Evolutionary conservation across 2,797 vertebrate genomes (phyloP).

Genomic region (Ctenopoma kingsleyae): DNA sequence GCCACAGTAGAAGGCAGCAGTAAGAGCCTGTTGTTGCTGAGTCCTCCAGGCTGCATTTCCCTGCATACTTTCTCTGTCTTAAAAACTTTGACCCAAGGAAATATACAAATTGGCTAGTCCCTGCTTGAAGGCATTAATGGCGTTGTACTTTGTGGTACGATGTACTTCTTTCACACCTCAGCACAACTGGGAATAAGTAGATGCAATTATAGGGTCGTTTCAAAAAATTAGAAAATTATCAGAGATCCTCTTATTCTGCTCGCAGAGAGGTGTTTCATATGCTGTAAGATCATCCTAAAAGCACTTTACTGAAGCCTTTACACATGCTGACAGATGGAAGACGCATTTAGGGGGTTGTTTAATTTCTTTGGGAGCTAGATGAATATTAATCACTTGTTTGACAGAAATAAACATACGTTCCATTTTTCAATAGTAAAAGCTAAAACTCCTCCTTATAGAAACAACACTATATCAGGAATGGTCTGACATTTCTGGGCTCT

Average conservation of each 20-base stretch:
- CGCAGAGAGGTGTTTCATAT: neutral
- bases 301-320: neutral
- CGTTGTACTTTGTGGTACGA: neutral
- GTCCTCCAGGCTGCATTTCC: neutral
- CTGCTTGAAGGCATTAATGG: neutral
- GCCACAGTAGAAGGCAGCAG: neutral
- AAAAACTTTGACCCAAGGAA: neutral
- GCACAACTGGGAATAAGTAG: neutral
- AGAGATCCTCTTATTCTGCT: neutral
- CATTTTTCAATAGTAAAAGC: neutral
- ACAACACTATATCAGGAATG: neutral
- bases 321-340: neutral
- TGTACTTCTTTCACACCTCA: neutral
- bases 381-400: neutral
- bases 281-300: neutral
- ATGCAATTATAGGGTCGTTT: neutral
- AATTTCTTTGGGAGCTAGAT: neutral
- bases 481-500: constrained; percentile 15
- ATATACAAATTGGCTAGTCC: neutral
- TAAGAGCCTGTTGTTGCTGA: neutral
- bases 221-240: neutral
- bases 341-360: neutral
- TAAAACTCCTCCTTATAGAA: constrained; percentile 1
- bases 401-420: neutral
- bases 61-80: neutral